phyloP scores from a whole-genome alignment of 2,113 vertebrate genomes.

The Dinomys branickii region DNA sequence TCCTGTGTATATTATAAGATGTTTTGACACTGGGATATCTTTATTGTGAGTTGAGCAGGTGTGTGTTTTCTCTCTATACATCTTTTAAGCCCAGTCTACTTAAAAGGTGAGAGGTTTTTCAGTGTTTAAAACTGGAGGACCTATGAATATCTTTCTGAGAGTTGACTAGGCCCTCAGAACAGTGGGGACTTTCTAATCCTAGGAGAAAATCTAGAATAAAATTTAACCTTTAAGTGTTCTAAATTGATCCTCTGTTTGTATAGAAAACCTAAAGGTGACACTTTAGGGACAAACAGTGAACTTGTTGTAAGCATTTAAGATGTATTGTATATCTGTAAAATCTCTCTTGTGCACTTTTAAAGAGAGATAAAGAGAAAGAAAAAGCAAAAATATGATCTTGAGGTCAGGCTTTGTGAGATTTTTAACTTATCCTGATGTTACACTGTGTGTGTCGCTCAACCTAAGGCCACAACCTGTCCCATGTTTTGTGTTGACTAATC shows the following conservation, averaged over 20 bases:
- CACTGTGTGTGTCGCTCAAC: not conserved
- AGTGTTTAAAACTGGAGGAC: not conserved
- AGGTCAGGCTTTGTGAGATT: not conserved
- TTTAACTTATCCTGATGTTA: not conserved
- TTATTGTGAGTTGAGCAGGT: not conserved
- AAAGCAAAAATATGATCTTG: not conserved
- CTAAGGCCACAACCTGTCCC: not conserved
- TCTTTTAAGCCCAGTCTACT: not conserved
- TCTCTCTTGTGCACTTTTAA: not conserved
- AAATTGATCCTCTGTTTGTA: not conserved
- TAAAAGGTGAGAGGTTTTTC: not conserved
- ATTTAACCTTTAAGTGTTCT: not conserved
- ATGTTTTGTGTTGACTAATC: not conserved
- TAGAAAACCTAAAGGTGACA: not conserved
- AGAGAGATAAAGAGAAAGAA: not conserved
- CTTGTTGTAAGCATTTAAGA: not conserved
- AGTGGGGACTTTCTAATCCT: not conserved
- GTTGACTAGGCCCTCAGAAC: not conserved
- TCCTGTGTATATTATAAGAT: not conserved
- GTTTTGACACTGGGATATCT: not conserved
- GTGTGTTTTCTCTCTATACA: not conserved
- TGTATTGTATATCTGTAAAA: not conserved
- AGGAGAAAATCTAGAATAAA: not conserved
- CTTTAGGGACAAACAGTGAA: not conserved
- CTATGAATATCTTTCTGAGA: not conserved